Percentiles rank a stretch among this genome's conserved stretches.
These are phyloP conservation scores for Campoplex capitator DNA, from an alignment of 2,888 invertebrate species.

Conservation along the genomic window DNA sequence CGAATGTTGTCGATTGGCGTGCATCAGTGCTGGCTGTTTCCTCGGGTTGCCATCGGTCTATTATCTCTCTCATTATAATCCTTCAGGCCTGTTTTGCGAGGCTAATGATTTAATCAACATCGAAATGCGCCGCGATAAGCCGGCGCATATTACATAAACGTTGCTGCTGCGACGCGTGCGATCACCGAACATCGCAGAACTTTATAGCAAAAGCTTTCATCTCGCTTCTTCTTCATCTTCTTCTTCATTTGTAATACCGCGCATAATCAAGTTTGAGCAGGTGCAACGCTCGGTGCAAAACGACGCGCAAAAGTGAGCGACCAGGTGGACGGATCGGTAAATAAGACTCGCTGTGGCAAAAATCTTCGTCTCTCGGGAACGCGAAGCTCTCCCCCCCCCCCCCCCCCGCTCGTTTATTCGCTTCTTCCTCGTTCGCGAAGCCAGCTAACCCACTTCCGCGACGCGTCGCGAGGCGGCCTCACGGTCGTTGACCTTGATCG, in stretches of 20 bases:
- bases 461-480: constrained; percentile 53
- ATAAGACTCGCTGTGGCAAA: constrained; percentile 11
- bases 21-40: constrained; percentile 7
- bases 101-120: constrained; percentile 49
- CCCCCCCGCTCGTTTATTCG: constrained; percentile 38
- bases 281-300: constrained; percentile 27
- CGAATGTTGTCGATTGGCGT: background rate
- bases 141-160: constrained; percentile 39
- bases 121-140: constrained; percentile 31
- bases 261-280: constrained; percentile 29
- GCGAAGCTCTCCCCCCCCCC: too few species aligned
- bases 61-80: constrained; percentile 47
- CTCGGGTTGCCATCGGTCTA: constrained; percentile 66
- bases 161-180: background rate
- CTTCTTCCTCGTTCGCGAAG: constrained; percentile 71
- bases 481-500: constrained; percentile 63
- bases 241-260: constrained; percentile 63
- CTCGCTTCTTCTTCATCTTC: background rate
- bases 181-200: background rate
- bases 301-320: background rate
- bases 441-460: constrained; percentile 73
- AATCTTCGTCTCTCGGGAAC: constrained; percentile 16
- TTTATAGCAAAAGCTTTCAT: constrained; percentile 19
- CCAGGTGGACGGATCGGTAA: constrained; percentile 30
- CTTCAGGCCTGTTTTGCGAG: constrained; percentile 51